These are phyloP conservation scores for Centropus unirufus DNA, from an alignment of 2,113 vertebrate species.

Conservation along the genomic window DNA sequence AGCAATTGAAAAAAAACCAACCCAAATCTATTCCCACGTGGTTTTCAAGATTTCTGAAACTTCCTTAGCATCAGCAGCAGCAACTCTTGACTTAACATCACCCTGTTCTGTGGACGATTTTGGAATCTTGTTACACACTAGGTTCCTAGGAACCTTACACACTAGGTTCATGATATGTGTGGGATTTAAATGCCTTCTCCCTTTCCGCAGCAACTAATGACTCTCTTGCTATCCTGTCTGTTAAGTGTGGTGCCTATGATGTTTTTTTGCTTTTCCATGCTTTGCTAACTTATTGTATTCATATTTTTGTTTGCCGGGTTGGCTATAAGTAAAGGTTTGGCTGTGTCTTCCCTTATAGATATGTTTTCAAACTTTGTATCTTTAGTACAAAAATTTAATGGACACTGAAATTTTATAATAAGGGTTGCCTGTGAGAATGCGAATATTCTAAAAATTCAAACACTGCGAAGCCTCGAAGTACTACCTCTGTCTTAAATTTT, in stretches of 20 bases:
- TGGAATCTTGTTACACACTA: background rate
- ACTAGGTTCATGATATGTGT: background rate
- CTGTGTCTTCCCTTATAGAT: background rate
- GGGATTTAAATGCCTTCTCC: background rate
- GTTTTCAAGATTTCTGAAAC: background rate
- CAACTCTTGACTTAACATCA: background rate
- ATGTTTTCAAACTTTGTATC: background rate
- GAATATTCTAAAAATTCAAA: background rate
- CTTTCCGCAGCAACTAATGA: background rate
- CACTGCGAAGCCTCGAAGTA: background rate
- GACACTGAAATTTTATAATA: background rate
- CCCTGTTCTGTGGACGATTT: background rate
- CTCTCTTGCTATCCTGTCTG: background rate
- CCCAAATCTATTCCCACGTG: background rate
- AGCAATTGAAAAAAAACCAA: background rate
- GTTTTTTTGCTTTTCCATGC: background rate
- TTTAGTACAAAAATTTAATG: background rate
- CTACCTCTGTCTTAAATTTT: background rate
- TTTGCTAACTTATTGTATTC: background rate
- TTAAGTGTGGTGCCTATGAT: background rate
- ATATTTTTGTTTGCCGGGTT: background rate
- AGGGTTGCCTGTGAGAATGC: background rate
- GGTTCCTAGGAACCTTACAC: background rate
- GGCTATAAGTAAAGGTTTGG: background rate
- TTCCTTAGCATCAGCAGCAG: background rate